Evolutionary conservation across 2,797 vertebrate genomes (phyloP).

Genomic region (Cercopithecus hamlyni): DNA sequence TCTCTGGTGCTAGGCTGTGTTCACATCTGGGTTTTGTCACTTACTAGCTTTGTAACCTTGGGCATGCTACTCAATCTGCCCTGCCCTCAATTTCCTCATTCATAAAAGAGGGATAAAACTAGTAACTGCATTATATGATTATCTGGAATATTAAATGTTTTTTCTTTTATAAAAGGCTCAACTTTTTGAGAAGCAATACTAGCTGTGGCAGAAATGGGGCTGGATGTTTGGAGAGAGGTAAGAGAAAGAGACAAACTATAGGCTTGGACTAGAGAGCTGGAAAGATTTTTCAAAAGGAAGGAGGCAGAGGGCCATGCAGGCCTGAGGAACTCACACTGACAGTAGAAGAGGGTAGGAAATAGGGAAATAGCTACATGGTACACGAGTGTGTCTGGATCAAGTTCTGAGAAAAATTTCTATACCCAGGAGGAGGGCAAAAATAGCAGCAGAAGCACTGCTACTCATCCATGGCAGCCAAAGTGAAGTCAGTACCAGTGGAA

Average conservation of each 20-base stretch:
- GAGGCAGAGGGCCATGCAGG: too few species aligned
- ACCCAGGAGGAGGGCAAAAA: background rate
- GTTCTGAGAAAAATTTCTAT: background rate
- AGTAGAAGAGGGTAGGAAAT: background rate
- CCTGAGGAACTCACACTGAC: background rate
- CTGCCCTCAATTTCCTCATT: background rate
- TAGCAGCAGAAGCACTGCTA: background rate
- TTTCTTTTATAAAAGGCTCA: conserved; percentile 20
- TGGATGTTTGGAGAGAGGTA: rapidly evolving
- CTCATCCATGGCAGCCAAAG: background rate
- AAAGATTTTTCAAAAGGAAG: background rate
- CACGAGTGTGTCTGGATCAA: rapidly evolving
- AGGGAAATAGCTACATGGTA: background rate
- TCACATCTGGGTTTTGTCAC: background rate
- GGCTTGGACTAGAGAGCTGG: background rate
- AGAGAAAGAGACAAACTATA: background rate
- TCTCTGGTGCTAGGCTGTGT: background rate
- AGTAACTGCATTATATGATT: background rate
- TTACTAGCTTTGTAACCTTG: background rate
- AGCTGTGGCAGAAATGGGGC: background rate
- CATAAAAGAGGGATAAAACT: background rate
- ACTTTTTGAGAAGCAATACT: background rate
- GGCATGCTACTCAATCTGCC: background rate
- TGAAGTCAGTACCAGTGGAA: background rate
- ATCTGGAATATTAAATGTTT: background rate